Percentiles rank a stretch among this genome's conserved stretches.
Conservation (phyloP, 2,888 invertebrate genomes). For the Agrotis ipsilon region DNA sequence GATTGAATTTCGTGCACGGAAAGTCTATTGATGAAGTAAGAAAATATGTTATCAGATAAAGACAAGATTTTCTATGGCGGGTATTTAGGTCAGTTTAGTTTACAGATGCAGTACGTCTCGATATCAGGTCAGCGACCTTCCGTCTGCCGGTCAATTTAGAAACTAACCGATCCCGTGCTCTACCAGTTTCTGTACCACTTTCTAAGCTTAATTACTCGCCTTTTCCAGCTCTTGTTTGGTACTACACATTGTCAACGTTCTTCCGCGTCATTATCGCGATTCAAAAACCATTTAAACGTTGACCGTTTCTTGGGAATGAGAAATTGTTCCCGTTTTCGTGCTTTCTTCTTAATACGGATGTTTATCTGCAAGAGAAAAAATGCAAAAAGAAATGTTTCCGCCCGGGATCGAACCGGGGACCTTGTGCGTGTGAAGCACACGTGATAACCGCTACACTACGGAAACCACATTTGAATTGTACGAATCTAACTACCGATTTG, state of each 20-base stretch:
- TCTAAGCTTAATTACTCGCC: conserved; percentile 85
- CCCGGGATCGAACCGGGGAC: conserved; percentile 94
- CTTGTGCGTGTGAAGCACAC: conserved; percentile 95
- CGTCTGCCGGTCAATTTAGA: conserved; percentile 79
- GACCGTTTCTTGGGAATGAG: conserved; percentile 62
- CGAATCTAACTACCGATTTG: conserved; percentile 11
- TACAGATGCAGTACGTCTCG: conserved; percentile 51
- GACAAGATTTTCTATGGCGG: conserved; percentile 37
- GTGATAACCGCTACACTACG: conserved; percentile 95
- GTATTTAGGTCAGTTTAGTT: conserved; percentile 63
- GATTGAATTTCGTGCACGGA: conserved; percentile 43
- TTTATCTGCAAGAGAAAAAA: conserved; percentile 12
- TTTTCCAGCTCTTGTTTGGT: conserved; percentile 80
- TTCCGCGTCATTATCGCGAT: conserved; percentile 84
- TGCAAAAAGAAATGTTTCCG: conserved; percentile 88
- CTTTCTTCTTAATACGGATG: conserved; percentile 30
- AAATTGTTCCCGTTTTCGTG: conserved; percentile 43
- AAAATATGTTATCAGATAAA: conserved; percentile 58
- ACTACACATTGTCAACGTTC: conserved; percentile 82
- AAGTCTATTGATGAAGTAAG: conserved; percentile 29
- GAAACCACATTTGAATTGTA: conserved; percentile 79
- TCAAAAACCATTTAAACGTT: conserved; percentile 68
- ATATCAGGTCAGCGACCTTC: conserved; percentile 74
- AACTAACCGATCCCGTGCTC: conserved; percentile 79
- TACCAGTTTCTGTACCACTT: conserved; percentile 82